Percentiles rank a stretch among this genome's conserved stretches.
phyloP scores from a whole-genome alignment of 2,113 vertebrate genomes.

The Dicaeum eximium region DNA sequence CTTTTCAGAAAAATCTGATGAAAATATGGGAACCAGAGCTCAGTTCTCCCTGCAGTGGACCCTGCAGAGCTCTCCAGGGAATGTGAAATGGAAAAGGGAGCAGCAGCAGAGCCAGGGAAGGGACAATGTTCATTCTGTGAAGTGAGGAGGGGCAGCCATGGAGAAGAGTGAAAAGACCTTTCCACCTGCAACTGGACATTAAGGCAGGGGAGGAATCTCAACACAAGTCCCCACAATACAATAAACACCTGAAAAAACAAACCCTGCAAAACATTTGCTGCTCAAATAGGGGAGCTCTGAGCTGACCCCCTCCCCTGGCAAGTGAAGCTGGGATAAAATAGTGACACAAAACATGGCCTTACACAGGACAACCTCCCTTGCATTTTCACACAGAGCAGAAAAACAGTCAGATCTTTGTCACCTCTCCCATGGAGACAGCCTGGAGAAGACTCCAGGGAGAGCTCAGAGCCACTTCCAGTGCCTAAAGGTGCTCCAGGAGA shows the following conservation, averaged over 20 bases:
- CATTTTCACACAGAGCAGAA: background rate
- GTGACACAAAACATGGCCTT: background rate
- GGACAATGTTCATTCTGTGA: too few species aligned
- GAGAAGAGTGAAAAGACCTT: background rate
- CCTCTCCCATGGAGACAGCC: too few species aligned
- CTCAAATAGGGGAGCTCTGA: background rate
- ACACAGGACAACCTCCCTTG: background rate
- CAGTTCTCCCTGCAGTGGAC: background rate
- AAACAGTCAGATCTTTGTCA: background rate
- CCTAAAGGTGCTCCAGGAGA: background rate
- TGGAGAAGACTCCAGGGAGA: background rate
- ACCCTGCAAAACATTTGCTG: accelerated
- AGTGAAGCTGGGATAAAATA: accelerated
- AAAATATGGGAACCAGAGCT: background rate
- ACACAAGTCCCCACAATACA: background rate
- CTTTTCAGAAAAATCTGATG: background rate
- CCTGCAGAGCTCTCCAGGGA: background rate
- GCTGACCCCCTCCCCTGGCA: background rate
- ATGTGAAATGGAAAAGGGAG: accelerated
- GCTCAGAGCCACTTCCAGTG: background rate
- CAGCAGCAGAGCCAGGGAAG: background rate
- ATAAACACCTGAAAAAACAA: background rate
- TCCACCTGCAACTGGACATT: background rate
- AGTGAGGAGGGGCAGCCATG: background rate
- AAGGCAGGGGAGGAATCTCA: background rate